Evolutionary conservation across 2,113 vertebrate species (phyloP).

Genomic region (Octodon degus): DNA sequence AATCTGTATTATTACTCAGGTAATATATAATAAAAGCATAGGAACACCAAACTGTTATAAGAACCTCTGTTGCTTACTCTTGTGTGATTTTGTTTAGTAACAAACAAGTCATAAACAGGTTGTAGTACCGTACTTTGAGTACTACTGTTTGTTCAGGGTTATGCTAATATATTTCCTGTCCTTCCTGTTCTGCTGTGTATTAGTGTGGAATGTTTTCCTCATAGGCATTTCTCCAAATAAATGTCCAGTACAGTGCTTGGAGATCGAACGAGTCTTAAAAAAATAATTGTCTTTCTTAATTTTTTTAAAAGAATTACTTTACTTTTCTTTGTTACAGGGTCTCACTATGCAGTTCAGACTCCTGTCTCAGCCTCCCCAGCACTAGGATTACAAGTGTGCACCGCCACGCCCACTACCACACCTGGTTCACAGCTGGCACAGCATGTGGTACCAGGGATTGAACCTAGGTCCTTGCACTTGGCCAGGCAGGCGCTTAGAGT

Average conservation of each 20-base stretch:
- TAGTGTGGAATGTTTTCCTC: background rate
- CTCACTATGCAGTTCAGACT: too few relatives aligned
- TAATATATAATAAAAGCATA: background rate
- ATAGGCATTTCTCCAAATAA: slow-evolving; percentile 43
- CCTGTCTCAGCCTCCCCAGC: too few relatives aligned
- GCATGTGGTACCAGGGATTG: too few relatives aligned
- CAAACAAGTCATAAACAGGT: background rate
- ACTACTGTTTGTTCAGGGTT: background rate
- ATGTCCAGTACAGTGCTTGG: slow-evolving; percentile 33
- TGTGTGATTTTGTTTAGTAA: background rate
- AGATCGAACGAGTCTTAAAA: slow-evolving; percentile 20
- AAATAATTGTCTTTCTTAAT: background rate
- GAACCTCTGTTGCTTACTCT: background rate
- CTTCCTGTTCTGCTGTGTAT: background rate
- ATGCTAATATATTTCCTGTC: background rate
- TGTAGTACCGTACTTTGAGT: background rate
- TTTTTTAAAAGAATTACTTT: background rate
- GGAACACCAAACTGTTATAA: background rate
- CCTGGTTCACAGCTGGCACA: too few relatives aligned
- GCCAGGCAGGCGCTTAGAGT: too few relatives aligned
- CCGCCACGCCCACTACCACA: too few relatives aligned
- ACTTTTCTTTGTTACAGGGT: too few relatives aligned
- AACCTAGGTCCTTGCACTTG: too few relatives aligned
- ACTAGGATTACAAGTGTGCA: too few relatives aligned
- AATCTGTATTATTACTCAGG: background rate